Percentiles rank a stretch among this genome's conserved stretches.
Conservation (phyloP, 2,797 vertebrate species). For the Sebastes baramenuke region DNA sequence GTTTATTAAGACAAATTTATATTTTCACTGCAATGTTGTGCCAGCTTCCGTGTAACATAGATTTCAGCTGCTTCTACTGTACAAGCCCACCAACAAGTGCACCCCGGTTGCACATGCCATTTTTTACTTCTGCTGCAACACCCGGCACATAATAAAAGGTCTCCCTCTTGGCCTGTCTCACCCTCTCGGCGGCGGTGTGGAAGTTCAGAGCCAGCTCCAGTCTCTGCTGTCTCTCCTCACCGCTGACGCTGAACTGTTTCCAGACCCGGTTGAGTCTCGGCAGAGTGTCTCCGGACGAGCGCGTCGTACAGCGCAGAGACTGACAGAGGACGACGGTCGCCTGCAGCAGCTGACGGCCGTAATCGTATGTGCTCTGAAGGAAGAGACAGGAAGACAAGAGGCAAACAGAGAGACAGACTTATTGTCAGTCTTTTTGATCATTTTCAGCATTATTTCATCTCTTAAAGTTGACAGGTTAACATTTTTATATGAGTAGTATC, state of each 20-base stretch:
- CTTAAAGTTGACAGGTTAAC: not conserved
- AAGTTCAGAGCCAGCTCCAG: conserved; percentile 92
- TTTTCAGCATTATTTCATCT: not conserved
- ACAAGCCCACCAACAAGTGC: not conserved
- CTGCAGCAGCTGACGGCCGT: conserved; percentile 96
- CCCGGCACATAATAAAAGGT: not conserved
- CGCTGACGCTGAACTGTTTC: conserved; percentile 96
- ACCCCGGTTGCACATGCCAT: not conserved
- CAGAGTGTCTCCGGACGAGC: conserved; percentile 95
- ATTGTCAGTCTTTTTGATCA: not conserved
- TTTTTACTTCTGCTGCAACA: not conserved
- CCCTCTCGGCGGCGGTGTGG: conserved; percentile 91
- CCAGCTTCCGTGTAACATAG: not conserved
- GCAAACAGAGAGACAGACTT: not conserved
- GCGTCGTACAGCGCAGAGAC: conserved; percentile 94
- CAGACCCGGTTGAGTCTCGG: conserved; percentile 95
- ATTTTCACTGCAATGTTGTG: not conserved
- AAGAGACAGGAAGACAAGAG: not conserved
- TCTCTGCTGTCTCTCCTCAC: conserved; percentile 91
- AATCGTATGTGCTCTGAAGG: conserved; percentile 95
- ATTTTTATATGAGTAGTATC: not conserved
- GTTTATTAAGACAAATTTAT: not conserved
- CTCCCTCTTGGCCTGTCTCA: conserved; percentile 54
- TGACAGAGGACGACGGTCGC: conserved; percentile 97
- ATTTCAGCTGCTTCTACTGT: not conserved